Evolutionary conservation across 2,888 invertebrate species (phyloP), one percentile per base, ranked within the genome.

Genomic region (Allolobophora icterica): DNA sequence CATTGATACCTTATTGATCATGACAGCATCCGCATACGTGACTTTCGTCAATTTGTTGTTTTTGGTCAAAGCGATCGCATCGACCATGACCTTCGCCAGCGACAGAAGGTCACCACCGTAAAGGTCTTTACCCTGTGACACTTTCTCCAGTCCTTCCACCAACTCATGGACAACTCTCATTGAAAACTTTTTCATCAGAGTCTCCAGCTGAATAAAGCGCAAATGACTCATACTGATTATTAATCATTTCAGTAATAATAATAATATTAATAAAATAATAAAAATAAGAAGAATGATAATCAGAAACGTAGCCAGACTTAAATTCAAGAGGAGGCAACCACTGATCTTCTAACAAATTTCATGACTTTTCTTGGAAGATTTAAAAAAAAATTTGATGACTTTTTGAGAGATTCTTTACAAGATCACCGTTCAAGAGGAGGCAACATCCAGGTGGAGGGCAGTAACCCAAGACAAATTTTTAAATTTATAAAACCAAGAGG

Each of bases 41-140:
- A 87, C 21, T 11, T 71, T 30, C 34, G 0, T 19, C 38, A 0
- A 6, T 1, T 19, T 34, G 2, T 87, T 87, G 34, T 24, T 87
- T 38, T 35, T 21, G 19, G 35, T 87, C 35, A 87, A 33, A 21
- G 6, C 35, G 24, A 87, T 34, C 21, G 87, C 34, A 1, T 24
- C 87, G 87, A 87, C 87, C 34, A 87, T 87, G 87, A 87, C 87
- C 87, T 87, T 87, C 87, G 87, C 24, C 87, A 87, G 38, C 3
- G 24, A 21, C 21, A 21, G 1, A 87, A 87, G 87, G 38, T 87
- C 87, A 87, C 87, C 87, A 19, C 87, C 87, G n/a, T 87, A 87
- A 5, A 87, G 87, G 34, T 87, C 35, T 4, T 35, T 30, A 34
- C 1, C 8, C 24, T 6, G 87, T 19, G 87, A 34, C 21, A 87